Conservation (phyloP, 1,140 invertebrate genomes). For the Pseudomyrmex gracilis region DNA sequence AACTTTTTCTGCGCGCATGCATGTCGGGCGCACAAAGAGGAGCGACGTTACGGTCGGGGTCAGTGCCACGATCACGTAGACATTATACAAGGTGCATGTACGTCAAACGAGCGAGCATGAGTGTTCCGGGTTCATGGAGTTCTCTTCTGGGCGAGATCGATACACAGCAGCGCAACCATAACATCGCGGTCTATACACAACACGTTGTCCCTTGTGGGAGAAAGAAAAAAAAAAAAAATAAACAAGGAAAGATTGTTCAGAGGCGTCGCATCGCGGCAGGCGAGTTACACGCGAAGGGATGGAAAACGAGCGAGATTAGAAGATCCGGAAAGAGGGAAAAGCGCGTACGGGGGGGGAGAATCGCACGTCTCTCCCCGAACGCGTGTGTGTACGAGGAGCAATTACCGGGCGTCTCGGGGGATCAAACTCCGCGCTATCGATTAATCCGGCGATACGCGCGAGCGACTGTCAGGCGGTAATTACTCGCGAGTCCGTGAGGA, state of each 20-base stretch:
- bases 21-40: conserved; percentile 59
- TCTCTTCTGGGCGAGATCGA: conserved; percentile 54
- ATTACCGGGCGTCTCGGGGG: conserved; percentile 43
- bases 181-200: conserved; percentile 6
- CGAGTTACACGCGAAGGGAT: conserved; percentile 8
- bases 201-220: neutral
- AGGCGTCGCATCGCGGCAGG: neutral
- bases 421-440: conserved; percentile 55
- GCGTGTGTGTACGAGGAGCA: neutral
- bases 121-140: conserved; percentile 59
- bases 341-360: conserved; percentile 25
- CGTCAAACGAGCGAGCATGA: conserved; percentile 37
- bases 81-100: conserved; percentile 43
- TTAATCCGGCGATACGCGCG: conserved; percentile 44
- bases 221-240: too few species aligned
- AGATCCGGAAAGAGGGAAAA: neutral
- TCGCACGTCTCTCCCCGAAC: conserved; percentile 17
- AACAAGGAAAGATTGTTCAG: conserved; percentile 15
- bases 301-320: conserved; percentile 16
- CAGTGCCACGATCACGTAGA: conserved; percentile 70
- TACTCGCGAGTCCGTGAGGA: conserved; percentile 39
- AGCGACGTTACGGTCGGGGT: conserved; percentile 62
- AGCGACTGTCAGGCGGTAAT: conserved; percentile 14
- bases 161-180: conserved; percentile 21
- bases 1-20: conserved; percentile 68